phyloP scores from a whole-genome alignment of 2,888 invertebrate species.

The Agriopis leucophaearia region DNA sequence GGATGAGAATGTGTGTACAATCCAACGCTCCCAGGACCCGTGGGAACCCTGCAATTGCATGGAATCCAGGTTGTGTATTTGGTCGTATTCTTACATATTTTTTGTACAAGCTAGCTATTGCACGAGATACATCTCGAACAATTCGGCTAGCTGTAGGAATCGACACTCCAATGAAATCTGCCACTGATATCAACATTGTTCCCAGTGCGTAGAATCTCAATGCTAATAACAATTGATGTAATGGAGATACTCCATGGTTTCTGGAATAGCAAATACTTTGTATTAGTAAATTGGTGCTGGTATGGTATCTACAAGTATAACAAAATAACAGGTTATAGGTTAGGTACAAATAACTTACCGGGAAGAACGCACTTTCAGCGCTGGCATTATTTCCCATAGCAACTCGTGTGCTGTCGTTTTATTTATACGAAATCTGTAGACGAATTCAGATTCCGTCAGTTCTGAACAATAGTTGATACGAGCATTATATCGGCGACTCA shows the following conservation, averaged over 20 bases:
- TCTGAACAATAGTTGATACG: neutral
- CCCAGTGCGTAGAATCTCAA: constrained; percentile 44
- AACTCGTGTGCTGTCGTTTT: constrained; percentile 3
- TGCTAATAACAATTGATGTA: constrained; percentile 43
- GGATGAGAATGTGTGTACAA: constrained; percentile 12
- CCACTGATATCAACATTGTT: constrained; percentile 44
- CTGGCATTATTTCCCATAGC: neutral
- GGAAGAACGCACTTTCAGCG: neutral
- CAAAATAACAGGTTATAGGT: neutral
- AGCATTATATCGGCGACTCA: neutral
- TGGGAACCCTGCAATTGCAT: constrained; percentile 16
- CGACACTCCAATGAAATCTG: constrained; percentile 1
- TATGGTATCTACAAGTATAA: neutral
- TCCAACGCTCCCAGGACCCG: constrained; percentile 14
- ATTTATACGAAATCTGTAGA: constrained; percentile 2
- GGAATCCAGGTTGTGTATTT: constrained; percentile 5
- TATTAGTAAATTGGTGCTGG: neutral
- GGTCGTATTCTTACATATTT: neutral
- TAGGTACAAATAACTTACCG: constrained; percentile 8
- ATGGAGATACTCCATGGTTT: constrained; percentile 46
- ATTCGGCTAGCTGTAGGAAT: constrained; percentile 14
- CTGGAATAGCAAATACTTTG: constrained; percentile 23
- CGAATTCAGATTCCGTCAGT: constrained; percentile 6
- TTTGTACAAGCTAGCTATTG: constrained; percentile 1
- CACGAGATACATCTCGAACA: too few relatives aligned